Evolutionary conservation across 64 coral and sea anemone species (phyloP).

Genomic region (Trachythela sp.): DNA sequence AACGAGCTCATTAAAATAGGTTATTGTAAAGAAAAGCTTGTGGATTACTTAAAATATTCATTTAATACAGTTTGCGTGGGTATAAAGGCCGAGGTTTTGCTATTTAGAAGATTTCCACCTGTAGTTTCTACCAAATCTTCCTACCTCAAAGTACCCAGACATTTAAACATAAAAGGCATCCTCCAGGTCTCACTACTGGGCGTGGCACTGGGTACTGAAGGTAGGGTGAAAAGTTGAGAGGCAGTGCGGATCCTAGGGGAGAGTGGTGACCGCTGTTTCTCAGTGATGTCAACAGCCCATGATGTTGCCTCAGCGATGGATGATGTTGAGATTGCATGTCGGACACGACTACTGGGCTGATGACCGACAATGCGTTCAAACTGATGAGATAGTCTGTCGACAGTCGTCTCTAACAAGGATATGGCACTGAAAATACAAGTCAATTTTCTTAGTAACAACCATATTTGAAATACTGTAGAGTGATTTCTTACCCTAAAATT

Average conservation of each 20-base stretch:
- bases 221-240: not conserved
- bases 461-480: not conserved
- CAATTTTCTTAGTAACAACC: not conserved
- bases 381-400: slow-evolving; percentile 77
- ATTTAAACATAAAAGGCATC: slow-evolving; percentile 87
- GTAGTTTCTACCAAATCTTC: not conserved
- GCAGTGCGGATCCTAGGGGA: not conserved
- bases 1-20: too few species aligned
- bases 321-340: not conserved
- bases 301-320: not conserved
- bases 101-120: not conserved
- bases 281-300: not conserved
- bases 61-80: too few species aligned
- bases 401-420: slow-evolving; percentile 71
- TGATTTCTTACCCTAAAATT: not conserved
- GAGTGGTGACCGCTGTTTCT: not conserved
- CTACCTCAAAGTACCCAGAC: slow-evolving; percentile 90
- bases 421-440: slow-evolving; percentile 58
- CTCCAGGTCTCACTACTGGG: slow-evolving; percentile 75
- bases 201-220: not conserved
- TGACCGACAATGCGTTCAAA: slow-evolving; percentile 56
- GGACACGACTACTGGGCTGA: not conserved
- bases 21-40: too few species aligned
- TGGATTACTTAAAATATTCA: not conserved
- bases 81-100: too few species aligned